Conservation (phyloP, 2,888 invertebrate genomes). For the Eristalinus aeneus region DNA sequence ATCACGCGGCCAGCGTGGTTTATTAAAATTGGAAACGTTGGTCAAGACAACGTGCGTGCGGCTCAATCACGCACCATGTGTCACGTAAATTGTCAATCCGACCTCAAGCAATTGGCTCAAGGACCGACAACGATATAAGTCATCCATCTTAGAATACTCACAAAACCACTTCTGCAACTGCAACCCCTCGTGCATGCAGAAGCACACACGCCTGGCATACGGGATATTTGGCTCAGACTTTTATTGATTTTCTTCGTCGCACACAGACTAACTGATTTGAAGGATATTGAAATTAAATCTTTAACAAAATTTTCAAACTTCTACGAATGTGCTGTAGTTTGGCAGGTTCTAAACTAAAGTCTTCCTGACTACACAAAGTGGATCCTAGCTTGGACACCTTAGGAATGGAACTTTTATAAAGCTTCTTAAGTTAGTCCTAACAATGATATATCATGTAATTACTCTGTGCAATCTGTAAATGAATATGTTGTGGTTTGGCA, state of each 20-base stretch:
- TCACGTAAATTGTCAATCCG: background rate
- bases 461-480: too few species aligned
- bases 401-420: too few species aligned
- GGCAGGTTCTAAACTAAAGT: too few species aligned
- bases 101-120: background rate
- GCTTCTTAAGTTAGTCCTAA: too few species aligned
- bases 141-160: background rate
- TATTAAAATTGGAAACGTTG: background rate
- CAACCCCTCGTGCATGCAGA: background rate
- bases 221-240: slow-evolving; percentile 40
- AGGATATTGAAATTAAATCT: too few species aligned
- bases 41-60: background rate
- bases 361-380: too few species aligned
- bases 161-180: background rate
- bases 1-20: background rate
- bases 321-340: too few species aligned
- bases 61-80: background rate
- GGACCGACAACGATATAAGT: background rate
- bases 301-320: too few species aligned
- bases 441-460: too few species aligned
- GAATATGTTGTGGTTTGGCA: too few species aligned
- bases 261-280: too few species aligned
- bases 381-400: too few species aligned
- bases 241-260: slow-evolving; percentile 62
- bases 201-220: slow-evolving; percentile 9